A percentile compares a stretch with the other conserved stretches of the same genome.
These are phyloP conservation scores for Panagrolaimus sp. DNA, from an alignment of 1,140 invertebrate genomes.

Conservation along the genomic window DNA sequence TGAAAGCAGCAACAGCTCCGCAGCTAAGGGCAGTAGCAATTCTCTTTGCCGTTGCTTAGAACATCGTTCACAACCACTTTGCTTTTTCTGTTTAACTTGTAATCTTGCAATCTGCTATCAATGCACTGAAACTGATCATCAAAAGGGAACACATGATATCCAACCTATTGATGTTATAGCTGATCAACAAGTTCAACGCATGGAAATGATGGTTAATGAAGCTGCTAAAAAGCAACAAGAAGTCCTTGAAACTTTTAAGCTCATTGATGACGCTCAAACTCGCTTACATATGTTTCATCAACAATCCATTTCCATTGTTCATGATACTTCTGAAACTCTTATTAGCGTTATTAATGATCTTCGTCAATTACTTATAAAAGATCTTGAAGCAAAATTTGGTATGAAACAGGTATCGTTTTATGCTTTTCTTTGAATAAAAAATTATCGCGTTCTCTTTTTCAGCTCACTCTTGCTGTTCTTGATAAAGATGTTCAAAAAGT, in stretches of 20 bases:
- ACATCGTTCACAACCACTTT: conserved; percentile 71
- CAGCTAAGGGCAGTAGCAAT: not conserved
- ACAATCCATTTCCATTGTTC: not conserved
- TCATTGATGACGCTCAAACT: conserved; percentile 55
- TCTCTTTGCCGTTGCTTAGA: conserved; percentile 36
- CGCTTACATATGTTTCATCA: conserved; percentile 31
- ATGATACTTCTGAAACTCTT: not conserved
- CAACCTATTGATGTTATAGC: conserved; percentile 74
- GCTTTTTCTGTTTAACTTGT: conserved; percentile 85
- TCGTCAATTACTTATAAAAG: conserved; percentile 83
- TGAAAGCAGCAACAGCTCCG: not conserved
- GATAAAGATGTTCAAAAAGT: conserved; percentile 86
- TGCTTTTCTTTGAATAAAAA: not conserved
- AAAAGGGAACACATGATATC: conserved; percentile 75
- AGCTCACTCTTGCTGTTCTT: conserved; percentile 66
- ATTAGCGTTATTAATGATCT: conserved; percentile 87
- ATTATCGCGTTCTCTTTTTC: not conserved
- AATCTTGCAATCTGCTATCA: conserved; percentile 76
- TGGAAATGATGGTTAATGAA: conserved; percentile 66
- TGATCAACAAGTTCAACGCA: conserved; percentile 66
- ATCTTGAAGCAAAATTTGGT: conserved; percentile 84
- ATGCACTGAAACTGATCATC: conserved; percentile 80
- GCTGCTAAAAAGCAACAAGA: conserved; percentile 62
- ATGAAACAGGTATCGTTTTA: conserved; percentile 62
- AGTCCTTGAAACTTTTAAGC: conserved; percentile 53